phyloP scores from a whole-genome alignment of 2,888 invertebrate genomes.

The Bhutanitis thaidina region DNA sequence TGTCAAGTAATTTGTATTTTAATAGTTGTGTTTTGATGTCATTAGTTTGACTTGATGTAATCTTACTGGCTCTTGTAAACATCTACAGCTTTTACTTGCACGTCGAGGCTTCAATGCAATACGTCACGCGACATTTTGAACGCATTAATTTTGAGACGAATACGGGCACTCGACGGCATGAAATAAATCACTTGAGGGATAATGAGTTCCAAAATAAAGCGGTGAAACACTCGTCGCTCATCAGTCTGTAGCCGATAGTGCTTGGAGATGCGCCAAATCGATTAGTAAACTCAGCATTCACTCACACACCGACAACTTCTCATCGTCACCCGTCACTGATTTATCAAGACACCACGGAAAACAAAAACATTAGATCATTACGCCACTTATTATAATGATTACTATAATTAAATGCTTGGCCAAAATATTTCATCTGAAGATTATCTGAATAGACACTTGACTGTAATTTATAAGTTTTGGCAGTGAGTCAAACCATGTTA shows the following conservation, averaged over 20 bases:
- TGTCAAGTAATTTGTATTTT: not conserved
- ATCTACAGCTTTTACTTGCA: not conserved
- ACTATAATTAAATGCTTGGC: conserved; percentile 28
- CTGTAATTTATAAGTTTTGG: conserved; percentile 44
- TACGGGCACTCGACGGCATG: conserved; percentile 37
- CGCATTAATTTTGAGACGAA: conserved; percentile 33
- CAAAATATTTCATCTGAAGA: conserved; percentile 33
- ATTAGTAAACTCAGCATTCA: conserved; percentile 43
- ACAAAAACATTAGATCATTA: conserved; percentile 29
- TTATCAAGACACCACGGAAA: conserved; percentile 36
- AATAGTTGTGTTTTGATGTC: too few relatives aligned
- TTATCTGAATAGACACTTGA: conserved; percentile 46
- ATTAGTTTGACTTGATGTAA: too few relatives aligned
- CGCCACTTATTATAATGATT: conserved; percentile 26
- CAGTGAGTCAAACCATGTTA: conserved; percentile 55
- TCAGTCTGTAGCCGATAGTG: conserved; percentile 59
- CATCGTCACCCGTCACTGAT: conserved; percentile 41
- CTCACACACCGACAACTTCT: conserved; percentile 41
- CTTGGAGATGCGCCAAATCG: conserved; percentile 63
- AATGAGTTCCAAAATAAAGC: conserved; percentile 77
- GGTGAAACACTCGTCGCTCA: conserved; percentile 64
- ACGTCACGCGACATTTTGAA: conserved; percentile 31
- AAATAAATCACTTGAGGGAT: conserved; percentile 75
- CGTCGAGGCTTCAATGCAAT: not conserved
- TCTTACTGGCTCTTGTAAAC: too few relatives aligned